These are phyloP conservation scores for Sylvia atricapilla DNA, from an alignment of 2,113 vertebrate genomes.

Conservation along the genomic window DNA sequence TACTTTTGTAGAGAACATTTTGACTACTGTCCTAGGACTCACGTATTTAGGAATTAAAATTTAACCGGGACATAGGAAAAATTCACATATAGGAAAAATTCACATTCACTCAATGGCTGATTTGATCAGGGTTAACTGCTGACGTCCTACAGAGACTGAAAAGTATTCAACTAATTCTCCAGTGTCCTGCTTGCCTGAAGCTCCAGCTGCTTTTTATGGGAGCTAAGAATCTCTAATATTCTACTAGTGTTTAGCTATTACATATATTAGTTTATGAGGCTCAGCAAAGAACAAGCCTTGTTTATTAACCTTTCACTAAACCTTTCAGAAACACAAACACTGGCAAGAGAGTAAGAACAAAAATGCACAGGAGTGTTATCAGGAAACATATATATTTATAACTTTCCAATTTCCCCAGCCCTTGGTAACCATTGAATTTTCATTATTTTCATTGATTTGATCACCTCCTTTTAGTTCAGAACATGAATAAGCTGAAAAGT, in stretches of 20 bases:
- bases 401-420: conserved; percentile 12
- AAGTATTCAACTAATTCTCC: conserved; percentile 1
- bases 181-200: neutral
- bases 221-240: conserved; percentile 2
- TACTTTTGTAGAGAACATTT: neutral
- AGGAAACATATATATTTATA: conserved; percentile 45
- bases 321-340: neutral
- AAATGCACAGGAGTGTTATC: neutral
- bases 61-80: neutral
- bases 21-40: neutral
- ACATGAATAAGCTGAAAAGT: conserved; percentile 12
- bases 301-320: conserved; percentile 48
- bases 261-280: conserved; percentile 25
- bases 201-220: neutral
- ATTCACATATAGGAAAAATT: neutral
- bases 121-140: neutral
- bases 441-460: conserved; percentile 55
- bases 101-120: neutral
- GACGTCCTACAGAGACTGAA: neutral
- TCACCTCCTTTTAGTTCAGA: conserved; percentile 18
- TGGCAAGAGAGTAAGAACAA: neutral
- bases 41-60: neutral
- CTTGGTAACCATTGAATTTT: conserved; percentile 41
- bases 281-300: neutral
- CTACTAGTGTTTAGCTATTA: conserved; percentile 5